phyloP scores from a whole-genome alignment of 2,113 vertebrate genomes.

The Nannospalax galili region DNA sequence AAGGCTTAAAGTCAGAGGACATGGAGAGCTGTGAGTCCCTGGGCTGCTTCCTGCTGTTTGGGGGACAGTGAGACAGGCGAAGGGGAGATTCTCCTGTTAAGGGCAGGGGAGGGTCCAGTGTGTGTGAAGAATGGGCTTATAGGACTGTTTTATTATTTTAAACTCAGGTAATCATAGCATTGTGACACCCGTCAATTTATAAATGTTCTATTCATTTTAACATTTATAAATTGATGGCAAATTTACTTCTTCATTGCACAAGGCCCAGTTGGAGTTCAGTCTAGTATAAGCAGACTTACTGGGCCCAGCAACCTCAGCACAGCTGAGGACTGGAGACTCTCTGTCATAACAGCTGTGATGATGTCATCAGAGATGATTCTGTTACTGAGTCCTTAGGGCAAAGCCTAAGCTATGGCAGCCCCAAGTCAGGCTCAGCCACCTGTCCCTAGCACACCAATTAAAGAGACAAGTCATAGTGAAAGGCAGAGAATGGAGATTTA shows the following conservation, averaged over 20 bases:
- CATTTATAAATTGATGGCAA: too few relatives aligned
- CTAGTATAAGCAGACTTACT: neutral
- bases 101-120: neutral
- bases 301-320: neutral
- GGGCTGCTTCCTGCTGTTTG: neutral
- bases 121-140: neutral
- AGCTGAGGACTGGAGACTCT: too few relatives aligned
- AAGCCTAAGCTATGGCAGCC: neutral
- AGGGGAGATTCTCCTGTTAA: neutral
- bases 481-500: too few relatives aligned
- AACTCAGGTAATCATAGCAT: too few relatives aligned
- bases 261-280: neutral
- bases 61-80: neutral
- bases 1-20: neutral
- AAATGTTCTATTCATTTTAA: neutral
- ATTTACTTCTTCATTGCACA: neutral
- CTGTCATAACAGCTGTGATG: too few relatives aligned
- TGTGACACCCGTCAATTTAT: neutral
- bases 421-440: too few relatives aligned
- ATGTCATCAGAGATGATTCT: neutral
- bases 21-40: neutral
- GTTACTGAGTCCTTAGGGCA: neutral
- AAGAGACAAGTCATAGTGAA: too few relatives aligned
- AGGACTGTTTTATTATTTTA: neutral
- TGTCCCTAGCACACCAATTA: too few relatives aligned